phyloP scores from a whole-genome alignment of 92 coral and sea anemone species.

The Paramuricea clavata region DNA sequence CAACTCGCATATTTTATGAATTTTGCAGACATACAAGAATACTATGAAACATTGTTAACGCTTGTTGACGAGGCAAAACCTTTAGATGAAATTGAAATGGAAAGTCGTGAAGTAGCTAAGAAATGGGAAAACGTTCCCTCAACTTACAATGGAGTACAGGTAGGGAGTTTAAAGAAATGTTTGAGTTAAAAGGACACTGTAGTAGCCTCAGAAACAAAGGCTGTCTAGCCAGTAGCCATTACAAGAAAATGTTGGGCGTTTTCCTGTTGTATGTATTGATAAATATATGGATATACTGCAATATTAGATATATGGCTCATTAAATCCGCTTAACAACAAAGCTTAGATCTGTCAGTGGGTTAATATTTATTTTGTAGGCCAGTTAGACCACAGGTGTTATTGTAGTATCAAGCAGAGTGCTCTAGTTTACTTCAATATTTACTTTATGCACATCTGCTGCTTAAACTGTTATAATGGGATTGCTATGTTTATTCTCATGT shows the following conservation, averaged over 20 bases:
- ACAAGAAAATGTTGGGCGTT: slow-evolving; percentile 42
- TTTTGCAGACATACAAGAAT: slow-evolving; percentile 92
- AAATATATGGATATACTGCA: no score
- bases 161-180: slow-evolving; percentile 4
- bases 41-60: slow-evolving; percentile 85
- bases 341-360: background rate
- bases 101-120: slow-evolving; percentile 83
- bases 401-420: background rate
- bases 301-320: background rate
- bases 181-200: background rate
- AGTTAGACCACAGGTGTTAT: slow-evolving; percentile 12
- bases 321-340: slow-evolving; percentile 6
- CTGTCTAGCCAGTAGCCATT: background rate
- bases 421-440: slow-evolving; percentile 6
- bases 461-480: background rate
- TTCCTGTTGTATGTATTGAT: background rate
- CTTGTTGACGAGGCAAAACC: slow-evolving; percentile 88
- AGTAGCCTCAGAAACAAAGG: background rate
- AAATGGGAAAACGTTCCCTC: slow-evolving; percentile 76
- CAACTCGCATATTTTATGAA: background rate
- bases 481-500: background rate
- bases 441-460: background rate
- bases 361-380: background rate
- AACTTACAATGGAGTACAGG: slow-evolving; percentile 27
- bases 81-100: slow-evolving; percentile 83